Evolutionary conservation across 2,113 vertebrate species (phyloP), one percentile per base, ranked within the genome.

Genomic region (Perca fluviatilis): DNA sequence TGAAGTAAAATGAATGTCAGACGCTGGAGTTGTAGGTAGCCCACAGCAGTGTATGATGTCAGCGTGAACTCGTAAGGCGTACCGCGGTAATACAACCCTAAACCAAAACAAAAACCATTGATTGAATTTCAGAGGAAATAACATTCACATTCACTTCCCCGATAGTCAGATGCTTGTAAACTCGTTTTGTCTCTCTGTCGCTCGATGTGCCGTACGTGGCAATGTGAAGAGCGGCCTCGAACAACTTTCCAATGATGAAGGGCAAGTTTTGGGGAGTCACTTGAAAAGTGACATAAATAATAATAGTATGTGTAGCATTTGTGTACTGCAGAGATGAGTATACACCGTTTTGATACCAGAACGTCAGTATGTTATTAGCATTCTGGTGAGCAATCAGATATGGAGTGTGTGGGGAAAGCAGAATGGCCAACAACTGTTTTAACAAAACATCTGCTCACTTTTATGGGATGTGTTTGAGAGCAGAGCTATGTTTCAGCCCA

Each of bases 41-140:
- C 85, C 70, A 49, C 64, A 90, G 91, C 88, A 27, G 13, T 36
- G 50, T 36, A 86, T 89, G 92, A 92, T 86, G 91, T 90, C 92
- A 88, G 74, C 13, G 78, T 79, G 65, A 74, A 85, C 72, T 74
- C 71, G 40, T 51, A 65, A 50, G 78, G 72, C 21, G 47, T 13
- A 72, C 72, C 74, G 23, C 80, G 50, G 87, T 87, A 92, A 88
- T 60, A 25, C 58, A 86, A 87, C 13, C 77, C 66, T 36, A 18
- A 63, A 88, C 70, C 71, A 19, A 36, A 83, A 88, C 84, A 88
- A 86, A 87, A 85, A 73, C 7, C 51, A 61, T 13, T 36, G 86
- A 63, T 86, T 86, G 25, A n/a, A 51, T 86, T 88, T 87, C 89
- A 83, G 67, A 77, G 49, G 12, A 79, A 85, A 67, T 63, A 74